Conservation (phyloP, 1,140 invertebrate species). For the Druon quercuslanigerum region DNA sequence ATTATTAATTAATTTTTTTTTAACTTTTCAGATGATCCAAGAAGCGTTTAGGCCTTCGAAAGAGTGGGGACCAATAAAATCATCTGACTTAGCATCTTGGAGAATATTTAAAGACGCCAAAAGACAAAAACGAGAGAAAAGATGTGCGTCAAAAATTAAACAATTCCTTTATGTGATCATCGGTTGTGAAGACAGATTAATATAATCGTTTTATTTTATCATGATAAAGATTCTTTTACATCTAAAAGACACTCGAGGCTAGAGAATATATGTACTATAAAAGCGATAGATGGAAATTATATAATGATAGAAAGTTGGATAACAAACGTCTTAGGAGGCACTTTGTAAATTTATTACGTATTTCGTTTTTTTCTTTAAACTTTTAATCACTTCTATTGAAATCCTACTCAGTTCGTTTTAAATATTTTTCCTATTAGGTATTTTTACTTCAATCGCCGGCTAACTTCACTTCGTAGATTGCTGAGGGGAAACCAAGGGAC, state of each 20-base stretch:
- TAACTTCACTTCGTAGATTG: no score
- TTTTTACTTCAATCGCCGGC: no score
- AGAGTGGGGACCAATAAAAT: constrained; percentile 77
- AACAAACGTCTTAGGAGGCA: no score
- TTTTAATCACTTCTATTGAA: no score
- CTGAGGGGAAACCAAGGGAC: no score
- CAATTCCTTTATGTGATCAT: constrained; percentile 68
- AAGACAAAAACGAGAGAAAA: constrained; percentile 63
- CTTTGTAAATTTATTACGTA: no score
- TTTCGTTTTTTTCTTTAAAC: no score
- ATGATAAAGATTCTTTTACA: background rate
- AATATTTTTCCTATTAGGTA: background rate
- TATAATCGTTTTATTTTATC: constrained; percentile 42
- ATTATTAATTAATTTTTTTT: constrained; percentile 33
- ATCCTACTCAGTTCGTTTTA: background rate
- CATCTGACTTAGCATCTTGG: constrained; percentile 67
- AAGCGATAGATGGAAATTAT: background rate
- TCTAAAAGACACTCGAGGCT: background rate
- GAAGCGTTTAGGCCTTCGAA: constrained; percentile 71
- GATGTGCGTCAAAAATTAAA: constrained; percentile 62
- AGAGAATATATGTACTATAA: constrained; percentile 1
- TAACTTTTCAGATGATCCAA: constrained; percentile 70
- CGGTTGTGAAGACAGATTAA: constrained; percentile 62
- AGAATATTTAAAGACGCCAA: constrained; percentile 68
- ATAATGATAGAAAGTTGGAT: background rate